Percentiles rank a stretch among this genome's conserved stretches.
Conservation (phyloP, 2,113 vertebrate genomes). For the Romanogobio albipinnatus region DNA sequence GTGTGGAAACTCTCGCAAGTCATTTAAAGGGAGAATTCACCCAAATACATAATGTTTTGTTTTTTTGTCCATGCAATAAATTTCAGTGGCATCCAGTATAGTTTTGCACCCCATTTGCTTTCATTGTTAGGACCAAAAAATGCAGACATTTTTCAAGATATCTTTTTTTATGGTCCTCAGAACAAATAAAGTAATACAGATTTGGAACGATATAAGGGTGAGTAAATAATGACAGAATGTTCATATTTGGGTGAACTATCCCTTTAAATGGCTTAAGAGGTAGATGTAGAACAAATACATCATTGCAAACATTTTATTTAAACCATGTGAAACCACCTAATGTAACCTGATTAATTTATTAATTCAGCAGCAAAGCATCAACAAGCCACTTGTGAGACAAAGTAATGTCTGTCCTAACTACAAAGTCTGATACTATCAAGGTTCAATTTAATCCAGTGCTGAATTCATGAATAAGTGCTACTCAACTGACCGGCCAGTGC, state of each 20-base stretch:
- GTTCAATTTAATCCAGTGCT: constrained; percentile 29
- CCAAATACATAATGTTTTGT: neutral
- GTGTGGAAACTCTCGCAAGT: neutral
- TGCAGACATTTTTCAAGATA: neutral
- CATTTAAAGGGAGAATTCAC: neutral
- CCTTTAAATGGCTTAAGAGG: neutral
- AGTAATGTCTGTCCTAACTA: constrained; percentile 10
- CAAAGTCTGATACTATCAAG: constrained; percentile 22
- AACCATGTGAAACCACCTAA: neutral
- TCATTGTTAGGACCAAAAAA: neutral
- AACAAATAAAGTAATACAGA: too few relatives aligned
- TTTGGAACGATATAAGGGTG: too few relatives aligned
- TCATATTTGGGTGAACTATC: constrained; percentile 4
- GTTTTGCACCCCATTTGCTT: neutral
- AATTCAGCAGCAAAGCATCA: neutral
- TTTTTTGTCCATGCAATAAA: neutral
- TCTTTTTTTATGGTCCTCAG: neutral
- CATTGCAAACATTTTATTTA: neutral
- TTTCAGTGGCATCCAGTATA: neutral
- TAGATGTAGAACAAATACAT: neutral
- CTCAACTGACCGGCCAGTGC: constrained; percentile 37
- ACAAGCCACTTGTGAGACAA: constrained; percentile 13
- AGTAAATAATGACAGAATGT: too few relatives aligned
- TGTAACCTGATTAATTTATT: neutral
- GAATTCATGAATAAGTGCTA: constrained; percentile 34